These are phyloP conservation scores for Notiomystis cincta DNA, from an alignment of 2,113 vertebrate species.

Conservation along the genomic window DNA sequence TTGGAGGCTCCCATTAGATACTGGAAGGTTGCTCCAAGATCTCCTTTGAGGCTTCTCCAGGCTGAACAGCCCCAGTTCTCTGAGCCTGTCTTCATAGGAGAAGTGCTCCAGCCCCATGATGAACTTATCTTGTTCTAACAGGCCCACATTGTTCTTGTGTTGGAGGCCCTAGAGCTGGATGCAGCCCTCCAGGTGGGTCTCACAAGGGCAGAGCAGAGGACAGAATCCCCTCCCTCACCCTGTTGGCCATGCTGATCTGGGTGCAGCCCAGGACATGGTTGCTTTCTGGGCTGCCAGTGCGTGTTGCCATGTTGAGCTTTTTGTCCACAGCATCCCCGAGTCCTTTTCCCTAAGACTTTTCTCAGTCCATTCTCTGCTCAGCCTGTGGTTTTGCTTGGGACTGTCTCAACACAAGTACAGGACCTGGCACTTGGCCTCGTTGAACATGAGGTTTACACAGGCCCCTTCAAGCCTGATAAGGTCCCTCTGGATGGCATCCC, in stretches of 20 bases:
- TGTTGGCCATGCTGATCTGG: background rate
- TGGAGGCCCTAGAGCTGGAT: background rate
- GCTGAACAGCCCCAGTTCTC: background rate
- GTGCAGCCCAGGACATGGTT: background rate
- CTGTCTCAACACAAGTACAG: background rate
- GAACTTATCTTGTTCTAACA: too few species aligned
- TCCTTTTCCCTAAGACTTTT: background rate
- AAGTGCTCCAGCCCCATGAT: background rate
- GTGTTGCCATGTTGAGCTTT: background rate
- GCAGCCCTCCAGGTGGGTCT: background rate
- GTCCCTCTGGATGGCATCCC: background rate
- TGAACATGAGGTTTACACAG: background rate
- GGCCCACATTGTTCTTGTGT: fast-evolving
- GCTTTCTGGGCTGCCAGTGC: background rate
- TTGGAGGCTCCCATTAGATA: background rate
- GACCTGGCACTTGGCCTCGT: background rate
- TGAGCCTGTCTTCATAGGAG: background rate
- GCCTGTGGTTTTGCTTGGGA: background rate
- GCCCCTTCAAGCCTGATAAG: background rate
- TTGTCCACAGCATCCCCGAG: background rate
- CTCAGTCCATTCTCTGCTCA: background rate
- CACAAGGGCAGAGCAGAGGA: background rate
- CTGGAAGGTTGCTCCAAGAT: background rate
- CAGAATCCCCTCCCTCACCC: background rate
- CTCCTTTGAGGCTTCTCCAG: background rate